Base-by-base conservation (phyloP, 2,888 invertebrate species). In the Chloroclystis v-ata region DNA sequence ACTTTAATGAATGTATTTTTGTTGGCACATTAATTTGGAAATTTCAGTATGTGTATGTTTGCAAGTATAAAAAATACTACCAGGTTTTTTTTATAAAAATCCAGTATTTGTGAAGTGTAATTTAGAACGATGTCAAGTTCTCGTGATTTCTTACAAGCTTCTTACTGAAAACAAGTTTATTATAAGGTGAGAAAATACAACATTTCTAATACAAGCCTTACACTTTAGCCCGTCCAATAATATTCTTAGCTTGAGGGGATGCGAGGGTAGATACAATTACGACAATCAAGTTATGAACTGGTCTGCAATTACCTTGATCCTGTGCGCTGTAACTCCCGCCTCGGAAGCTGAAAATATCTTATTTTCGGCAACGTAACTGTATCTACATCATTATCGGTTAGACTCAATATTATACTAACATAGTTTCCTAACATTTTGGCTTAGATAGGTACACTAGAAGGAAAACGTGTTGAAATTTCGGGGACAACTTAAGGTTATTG, bases 181-280 rank as follows among this genome's bases (percentile, higher is more conserved):
- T n/a, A n/a, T n/a, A n/a, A n/a, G n/a, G n/a, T n/a, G n/a, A n/a
- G n/a, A n/a, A n/a, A n/a, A n/a, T n/a, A n/a, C n/a, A n/a, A n/a
- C n/a, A n/a, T n/a, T n/a, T n/a, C 12, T 12, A 11, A 40, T 39
- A 7, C 30, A 28, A 20, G 32, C 33, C 37, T n/a, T n/a, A 42
- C 38, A 42, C 33, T 48, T 24, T 47, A 49, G 47, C 20, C 39
- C 42, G 12, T 50, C 24, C 46, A 35, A 41, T 20, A 42, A 51
- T 29, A 29, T 38, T 40, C 37, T 30, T 52, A 43, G 45, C 43
- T 47, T 38, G 52, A 52, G 53, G 56, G 40, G 49, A 33, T 20
- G n/a, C n/a, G 20, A 20, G 5, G 20, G 20, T 20, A 63, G 67
- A 78, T 72, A 56, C 65, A 60, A 76, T 82, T 78, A 78, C 48